A percentile compares a stretch with the other conserved stretches of the same genome.
Evolutionary conservation across 2,113 vertebrate genomes (phyloP).

Genomic region (Coptodon bakossiorum): DNA sequence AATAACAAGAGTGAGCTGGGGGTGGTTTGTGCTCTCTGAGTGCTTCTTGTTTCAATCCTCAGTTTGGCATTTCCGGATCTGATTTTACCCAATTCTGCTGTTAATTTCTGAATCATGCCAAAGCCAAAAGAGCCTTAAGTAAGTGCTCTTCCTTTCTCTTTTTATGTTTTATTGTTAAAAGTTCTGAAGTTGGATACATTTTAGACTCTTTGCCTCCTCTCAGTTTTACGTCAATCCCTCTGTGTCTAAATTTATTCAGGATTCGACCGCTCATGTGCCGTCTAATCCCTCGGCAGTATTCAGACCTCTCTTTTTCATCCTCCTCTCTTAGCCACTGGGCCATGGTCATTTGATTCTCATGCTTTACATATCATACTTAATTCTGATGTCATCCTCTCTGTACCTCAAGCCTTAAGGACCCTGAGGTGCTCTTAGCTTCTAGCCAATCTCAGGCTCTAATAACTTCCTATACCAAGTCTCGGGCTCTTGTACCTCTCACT

Average conservation of each 20-base stretch:
- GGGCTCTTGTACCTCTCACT: background rate
- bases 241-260: fast-evolving
- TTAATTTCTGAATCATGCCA: background rate
- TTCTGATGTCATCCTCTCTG: background rate
- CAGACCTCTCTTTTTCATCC: background rate
- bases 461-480: background rate
- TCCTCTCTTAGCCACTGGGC: background rate
- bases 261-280: fast-evolving
- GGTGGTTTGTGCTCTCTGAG: background rate
- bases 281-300: background rate
- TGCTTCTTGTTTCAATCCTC: background rate
- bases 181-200: background rate
- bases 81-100: background rate
- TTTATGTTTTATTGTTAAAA: background rate
- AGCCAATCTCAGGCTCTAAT: background rate
- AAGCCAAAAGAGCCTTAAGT: background rate
- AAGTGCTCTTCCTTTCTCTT: background rate
- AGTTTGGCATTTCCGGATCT: background rate
- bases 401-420: background rate
- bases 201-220: background rate
- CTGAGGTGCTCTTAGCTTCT: background rate
- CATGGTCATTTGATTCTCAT: background rate
- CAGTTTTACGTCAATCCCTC: background rate
- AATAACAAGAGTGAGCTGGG: background rate
- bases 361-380: background rate